Evolutionary conservation across 2,113 vertebrate genomes (phyloP), one percentile per base, ranked within the genome.

Genomic region (Phylloscopus trochilus): DNA sequence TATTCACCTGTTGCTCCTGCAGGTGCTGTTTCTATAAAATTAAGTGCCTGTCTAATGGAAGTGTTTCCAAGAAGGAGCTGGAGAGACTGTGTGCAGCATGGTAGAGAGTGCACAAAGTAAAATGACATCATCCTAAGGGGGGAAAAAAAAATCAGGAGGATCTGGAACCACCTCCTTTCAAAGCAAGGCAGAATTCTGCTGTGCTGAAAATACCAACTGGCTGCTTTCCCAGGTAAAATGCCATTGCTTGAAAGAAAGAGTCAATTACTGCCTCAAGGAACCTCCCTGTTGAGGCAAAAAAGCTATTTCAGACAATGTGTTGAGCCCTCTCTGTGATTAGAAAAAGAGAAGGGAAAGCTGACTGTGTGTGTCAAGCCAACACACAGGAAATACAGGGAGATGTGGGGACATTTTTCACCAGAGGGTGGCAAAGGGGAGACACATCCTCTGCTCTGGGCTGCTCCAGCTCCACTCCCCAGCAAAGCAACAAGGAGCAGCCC

Each of bases 261-360:
- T 91, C 76, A 81, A 31, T 79, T 86, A 69, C 55, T 58, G 52
- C 92, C 88, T 88, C 83, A 43, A 93, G 90, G 72, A 95, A 96
- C 75, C 83, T 80, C 46, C 52, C 92, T 47, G 51, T 44, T 2
- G 17, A 83, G 82, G 76, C 37, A 82, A 79, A 84, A 92, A 79
- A 62, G 28, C 52, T 63, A 31, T 81, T 94, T 81, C 82, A 88
- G 79, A 83, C 13, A 7, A 58, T 4, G 39, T 72, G 81, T 35
- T 83, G 78, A 96, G 51, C 52, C 30, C 39, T 72, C 52, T 49
- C 53, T n/a, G 9, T 20, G n/a, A 78, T 62, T 6, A 89, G 52
- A 68, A 64, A 78, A 82, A 75, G 63, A 68, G 9, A 72, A 55
- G 24, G n/a, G 43, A 78, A 82, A 72, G 41, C 81, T 80, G 63